Evolutionary conservation across 2,797 vertebrate species (phyloP).

Genomic region (Micrastur ruficollis): DNA sequence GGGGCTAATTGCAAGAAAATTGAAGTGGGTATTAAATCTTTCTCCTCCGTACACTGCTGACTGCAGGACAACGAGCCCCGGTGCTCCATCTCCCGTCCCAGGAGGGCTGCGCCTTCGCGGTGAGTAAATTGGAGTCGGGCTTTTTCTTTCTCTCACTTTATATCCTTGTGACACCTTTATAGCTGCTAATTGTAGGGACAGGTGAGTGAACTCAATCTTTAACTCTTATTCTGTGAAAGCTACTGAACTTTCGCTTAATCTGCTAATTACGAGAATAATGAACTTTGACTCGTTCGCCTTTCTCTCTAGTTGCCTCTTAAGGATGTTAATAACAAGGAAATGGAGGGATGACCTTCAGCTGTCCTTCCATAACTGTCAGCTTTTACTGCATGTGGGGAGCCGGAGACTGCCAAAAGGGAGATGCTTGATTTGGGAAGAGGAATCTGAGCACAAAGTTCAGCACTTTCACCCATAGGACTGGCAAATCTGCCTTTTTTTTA

Average conservation of each 20-base stretch:
- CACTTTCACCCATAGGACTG: neutral
- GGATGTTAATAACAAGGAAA: conserved; percentile 7
- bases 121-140: neutral
- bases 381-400: neutral
- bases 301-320: neutral
- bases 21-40: neutral
- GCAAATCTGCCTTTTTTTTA: neutral
- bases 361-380: neutral
- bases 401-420: neutral
- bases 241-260: conserved; percentile 4
- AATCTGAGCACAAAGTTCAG: neutral
- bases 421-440: neutral
- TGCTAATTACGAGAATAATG: conserved; percentile 47
- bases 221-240: conserved; percentile 22
- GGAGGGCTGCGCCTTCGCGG: neutral
- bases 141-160: neutral
- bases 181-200: conserved; percentile 56
- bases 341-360: neutral
- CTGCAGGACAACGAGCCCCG: neutral
- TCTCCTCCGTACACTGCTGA: neutral
- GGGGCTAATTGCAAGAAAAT: conserved; percentile 39
- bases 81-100: neutral
- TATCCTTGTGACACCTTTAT: conserved; percentile 24
- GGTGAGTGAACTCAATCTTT: conserved; percentile 48
- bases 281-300: conserved; percentile 15